Conservation (phyloP, 2,888 invertebrate genomes). For the Drosophila yooni region DNA sequence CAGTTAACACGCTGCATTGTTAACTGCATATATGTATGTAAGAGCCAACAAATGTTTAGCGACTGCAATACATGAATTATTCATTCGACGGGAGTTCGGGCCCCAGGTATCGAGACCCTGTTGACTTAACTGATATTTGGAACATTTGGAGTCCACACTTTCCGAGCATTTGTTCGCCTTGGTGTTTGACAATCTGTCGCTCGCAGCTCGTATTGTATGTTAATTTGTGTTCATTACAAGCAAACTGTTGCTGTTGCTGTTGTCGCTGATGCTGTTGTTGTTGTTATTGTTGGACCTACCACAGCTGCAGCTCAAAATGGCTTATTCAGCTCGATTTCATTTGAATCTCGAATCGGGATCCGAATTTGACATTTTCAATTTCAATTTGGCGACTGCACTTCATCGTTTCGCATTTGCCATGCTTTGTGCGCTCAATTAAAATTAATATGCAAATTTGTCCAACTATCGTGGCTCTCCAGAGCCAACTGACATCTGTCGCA, state of each 20-base stretch:
- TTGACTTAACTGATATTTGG: conserved; percentile 14
- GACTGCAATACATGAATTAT: conserved; percentile 49
- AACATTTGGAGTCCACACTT: conserved; percentile 22
- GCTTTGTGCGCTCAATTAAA: conserved; percentile 66
- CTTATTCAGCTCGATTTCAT: conserved; percentile 51
- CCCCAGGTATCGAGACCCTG: neutral
- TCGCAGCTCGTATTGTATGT: conserved; percentile 61
- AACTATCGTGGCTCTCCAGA: conserved; percentile 13
- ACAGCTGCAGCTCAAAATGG: conserved; percentile 47
- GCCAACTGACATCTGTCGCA: conserved; percentile 57
- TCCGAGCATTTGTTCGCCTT: conserved; percentile 32
- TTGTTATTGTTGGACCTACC: conserved; percentile 43
- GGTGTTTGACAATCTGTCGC: conserved; percentile 69
- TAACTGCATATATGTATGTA: neutral
- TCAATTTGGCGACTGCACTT: conserved; percentile 53
- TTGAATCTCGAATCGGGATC: conserved; percentile 40
- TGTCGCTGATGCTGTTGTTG: neutral
- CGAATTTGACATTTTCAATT: conserved; percentile 74
- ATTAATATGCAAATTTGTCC: conserved; percentile 76
- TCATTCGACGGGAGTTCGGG: conserved; percentile 40
- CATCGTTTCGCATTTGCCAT: conserved; percentile 13
- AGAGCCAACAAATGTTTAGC: conserved; percentile 25
- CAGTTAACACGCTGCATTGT: conserved; percentile 40
- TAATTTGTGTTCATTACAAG: conserved; percentile 66
- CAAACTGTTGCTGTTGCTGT: conserved; percentile 6